A percentile compares a stretch with the other conserved stretches of the same genome.
Evolutionary conservation across 2,888 invertebrate genomes (phyloP).

Genomic region (Acholoe squamosa): DNA sequence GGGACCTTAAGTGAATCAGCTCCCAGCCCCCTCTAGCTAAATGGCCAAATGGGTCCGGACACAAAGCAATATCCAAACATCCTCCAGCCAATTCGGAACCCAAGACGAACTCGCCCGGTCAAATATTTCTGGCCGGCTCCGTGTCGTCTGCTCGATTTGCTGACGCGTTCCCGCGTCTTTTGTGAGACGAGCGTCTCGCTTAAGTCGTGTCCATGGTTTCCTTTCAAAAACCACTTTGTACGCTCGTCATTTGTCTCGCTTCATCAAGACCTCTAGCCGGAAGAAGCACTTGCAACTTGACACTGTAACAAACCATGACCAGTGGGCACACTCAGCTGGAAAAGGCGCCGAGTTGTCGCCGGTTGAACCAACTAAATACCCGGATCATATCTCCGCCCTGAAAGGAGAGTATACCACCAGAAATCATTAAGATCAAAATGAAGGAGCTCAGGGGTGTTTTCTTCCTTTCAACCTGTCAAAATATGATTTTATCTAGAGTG

Average conservation of each 20-base stretch:
- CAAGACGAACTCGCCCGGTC: slow-evolving; percentile 4
- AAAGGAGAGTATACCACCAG: not conserved
- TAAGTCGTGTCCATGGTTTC: slow-evolving; percentile 23
- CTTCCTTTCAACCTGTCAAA: slow-evolving; percentile 30
- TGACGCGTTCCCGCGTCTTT: slow-evolving; percentile 48
- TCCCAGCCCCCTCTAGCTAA: slow-evolving; percentile 35
- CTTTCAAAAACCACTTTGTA: slow-evolving; percentile 46
- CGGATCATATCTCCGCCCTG: slow-evolving; percentile 10
- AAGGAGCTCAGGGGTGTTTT: slow-evolving; percentile 6
- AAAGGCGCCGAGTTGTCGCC: slow-evolving; percentile 40
- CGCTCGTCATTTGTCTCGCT: slow-evolving; percentile 30
- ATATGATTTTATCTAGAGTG: not conserved
- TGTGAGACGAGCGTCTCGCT: slow-evolving; percentile 41
- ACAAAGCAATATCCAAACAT: slow-evolving; percentile 54
- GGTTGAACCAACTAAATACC: slow-evolving; percentile 35
- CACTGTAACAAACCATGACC: slow-evolving; percentile 49
- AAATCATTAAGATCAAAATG: slow-evolving; percentile 28
- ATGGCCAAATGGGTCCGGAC: slow-evolving; percentile 45
- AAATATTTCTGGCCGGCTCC: not conserved
- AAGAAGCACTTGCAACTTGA: slow-evolving; percentile 44
- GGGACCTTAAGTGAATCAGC: slow-evolving; percentile 9
- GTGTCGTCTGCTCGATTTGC: slow-evolving; percentile 3
- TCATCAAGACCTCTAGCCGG: slow-evolving; percentile 39
- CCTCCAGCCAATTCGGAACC: slow-evolving; percentile 31
- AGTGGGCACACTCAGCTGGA: not conserved